phyloP scores from a whole-genome alignment of 2,888 invertebrate species.

The Neuroscelio doddi region DNA sequence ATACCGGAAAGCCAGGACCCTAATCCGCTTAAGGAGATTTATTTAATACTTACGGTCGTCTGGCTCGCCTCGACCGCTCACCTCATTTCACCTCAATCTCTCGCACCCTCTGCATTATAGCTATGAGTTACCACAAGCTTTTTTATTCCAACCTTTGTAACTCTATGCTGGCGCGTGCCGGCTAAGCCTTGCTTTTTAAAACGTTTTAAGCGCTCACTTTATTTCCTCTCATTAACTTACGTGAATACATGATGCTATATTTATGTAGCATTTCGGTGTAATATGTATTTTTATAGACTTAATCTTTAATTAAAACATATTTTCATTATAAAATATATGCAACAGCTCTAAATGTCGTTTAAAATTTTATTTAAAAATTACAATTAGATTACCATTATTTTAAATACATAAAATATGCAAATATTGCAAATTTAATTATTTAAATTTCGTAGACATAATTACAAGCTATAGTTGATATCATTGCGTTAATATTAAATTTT shows the following conservation, averaged over 20 bases:
- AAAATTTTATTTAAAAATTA: too few relatives aligned
- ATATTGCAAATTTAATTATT: too few relatives aligned
- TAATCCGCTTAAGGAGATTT: constrained; percentile 68
- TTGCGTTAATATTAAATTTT: too few relatives aligned
- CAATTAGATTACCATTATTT: too few relatives aligned
- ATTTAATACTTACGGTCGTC: constrained; percentile 67
- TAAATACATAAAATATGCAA: too few relatives aligned
- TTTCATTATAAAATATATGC: too few relatives aligned
- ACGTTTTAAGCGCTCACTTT: constrained; percentile 17
- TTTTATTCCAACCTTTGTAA: constrained; percentile 22
- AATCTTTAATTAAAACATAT: too few relatives aligned
- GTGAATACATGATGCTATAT: neutral
- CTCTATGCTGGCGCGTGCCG: constrained; percentile 33
- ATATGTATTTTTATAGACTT: too few relatives aligned
- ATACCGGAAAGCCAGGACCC: constrained; percentile 65
- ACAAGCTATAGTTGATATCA: too few relatives aligned
- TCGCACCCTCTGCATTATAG: constrained; percentile 40
- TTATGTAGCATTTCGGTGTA: neutral
- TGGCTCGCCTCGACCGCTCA: constrained; percentile 57
- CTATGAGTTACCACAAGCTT: constrained; percentile 39
- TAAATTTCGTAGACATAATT: too few relatives aligned
- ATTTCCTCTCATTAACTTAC: constrained; percentile 17
- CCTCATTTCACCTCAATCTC: constrained; percentile 49
- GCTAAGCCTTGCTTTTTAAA: constrained; percentile 19
- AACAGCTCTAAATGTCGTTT: too few relatives aligned